Base-by-base conservation (phyloP, 2,113 vertebrate genomes). In the Piprites chloris region DNA sequence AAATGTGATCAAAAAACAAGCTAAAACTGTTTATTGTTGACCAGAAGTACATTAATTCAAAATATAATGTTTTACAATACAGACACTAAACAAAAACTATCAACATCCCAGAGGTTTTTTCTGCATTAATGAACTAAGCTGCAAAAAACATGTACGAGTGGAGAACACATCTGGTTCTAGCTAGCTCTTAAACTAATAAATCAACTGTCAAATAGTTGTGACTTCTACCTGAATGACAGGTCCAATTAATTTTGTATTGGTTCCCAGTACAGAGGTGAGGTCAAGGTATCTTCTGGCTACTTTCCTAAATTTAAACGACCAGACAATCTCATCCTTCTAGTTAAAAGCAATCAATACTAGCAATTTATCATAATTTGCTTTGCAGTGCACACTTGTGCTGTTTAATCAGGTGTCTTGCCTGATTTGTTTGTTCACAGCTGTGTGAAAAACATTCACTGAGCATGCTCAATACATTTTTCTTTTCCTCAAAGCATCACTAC, bases 271-370 rank as follows among this genome's bases (percentile, higher is more conserved):
- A 90, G 86, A 95, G 92, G 84, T 95, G 79, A 97, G 94, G 91
- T 96, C 96, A 96, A 97, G 84, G 58, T 93, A 96, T 83, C 83
- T 89, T 95, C 96, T 97, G 95, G 75, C 88, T 87, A 12, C 35
- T 44, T 95, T 96, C 93, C 90, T 79, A 92, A 95, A 89, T 94
- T 94, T 95, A 95, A 97, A 91, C 69, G n/a, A 86, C 13, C 30
- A 87, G 83, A 86, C 67, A 93, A 75, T 73, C 58, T 61, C 53
- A 88, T 92, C 81, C 17, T 75, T 59, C 87, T 94, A 44, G 53
- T 93, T 96, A 95, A 93, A 97, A 94, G 55, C 73, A 97, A 97
- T 95, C 76, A 79, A 79, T 93, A 95, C 87, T 92, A 74, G 62
- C 56, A 95, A 95, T 97, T 87, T 73, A 90, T 96, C 94, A 88